Conservation (phyloP, 2,797 vertebrate species). For the Cetoscarus ocellatus region DNA sequence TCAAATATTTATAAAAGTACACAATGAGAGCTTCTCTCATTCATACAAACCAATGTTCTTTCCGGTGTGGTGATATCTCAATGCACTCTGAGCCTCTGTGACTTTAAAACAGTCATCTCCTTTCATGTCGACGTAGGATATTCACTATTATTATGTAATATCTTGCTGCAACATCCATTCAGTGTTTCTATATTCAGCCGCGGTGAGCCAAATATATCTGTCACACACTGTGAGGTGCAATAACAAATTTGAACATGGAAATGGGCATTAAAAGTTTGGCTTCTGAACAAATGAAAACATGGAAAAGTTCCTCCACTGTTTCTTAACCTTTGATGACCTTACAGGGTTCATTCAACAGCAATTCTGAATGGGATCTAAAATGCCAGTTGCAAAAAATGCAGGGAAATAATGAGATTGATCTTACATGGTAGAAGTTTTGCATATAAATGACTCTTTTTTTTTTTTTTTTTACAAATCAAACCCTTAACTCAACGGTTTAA, state of each 20-base stretch:
- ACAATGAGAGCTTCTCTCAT: background rate
- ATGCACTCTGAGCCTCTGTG: slow-evolving; percentile 23
- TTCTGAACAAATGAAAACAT: slow-evolving; percentile 29
- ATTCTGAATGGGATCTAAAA: too few species aligned
- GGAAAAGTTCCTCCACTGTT: background rate
- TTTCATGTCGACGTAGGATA: slow-evolving; percentile 58
- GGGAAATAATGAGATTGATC: background rate
- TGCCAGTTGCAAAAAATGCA: background rate
- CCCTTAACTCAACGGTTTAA: background rate
- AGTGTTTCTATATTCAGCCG: slow-evolving; percentile 65
- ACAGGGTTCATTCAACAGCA: background rate
- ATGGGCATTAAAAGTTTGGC: slow-evolving; percentile 43
- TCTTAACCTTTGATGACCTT: background rate
- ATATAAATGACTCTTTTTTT: background rate
- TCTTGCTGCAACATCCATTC: slow-evolving; percentile 68
- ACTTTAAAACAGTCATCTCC: slow-evolving; percentile 55
- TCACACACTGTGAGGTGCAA: slow-evolving; percentile 41
- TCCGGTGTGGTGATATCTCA: slow-evolving; percentile 6
- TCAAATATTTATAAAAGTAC: background rate
- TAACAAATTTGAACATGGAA: slow-evolving; percentile 34
- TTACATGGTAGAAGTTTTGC: background rate
- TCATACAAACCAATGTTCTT: slow-evolving; percentile 16
- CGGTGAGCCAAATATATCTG: slow-evolving; percentile 60
- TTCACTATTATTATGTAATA: slow-evolving; percentile 74
- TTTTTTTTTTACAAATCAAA: background rate